Base-by-base conservation (phyloP, 2,797 vertebrate genomes). In the Gymnopithys bicolor region DNA sequence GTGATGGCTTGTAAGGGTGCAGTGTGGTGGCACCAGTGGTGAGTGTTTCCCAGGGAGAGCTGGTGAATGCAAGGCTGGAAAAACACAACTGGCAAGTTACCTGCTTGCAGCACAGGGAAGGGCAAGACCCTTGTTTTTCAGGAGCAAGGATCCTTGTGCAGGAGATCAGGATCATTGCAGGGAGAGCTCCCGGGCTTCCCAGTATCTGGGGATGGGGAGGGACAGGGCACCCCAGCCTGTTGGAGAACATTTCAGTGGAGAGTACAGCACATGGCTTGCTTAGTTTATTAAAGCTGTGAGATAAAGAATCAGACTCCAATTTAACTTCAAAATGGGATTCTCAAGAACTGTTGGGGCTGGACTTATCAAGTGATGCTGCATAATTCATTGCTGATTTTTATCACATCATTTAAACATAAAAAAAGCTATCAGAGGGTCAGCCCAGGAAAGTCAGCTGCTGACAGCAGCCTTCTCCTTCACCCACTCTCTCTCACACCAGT, bases 311-410 rank as follows among this genome's bases (percentile, higher is more conserved):
- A 84, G 75, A 32, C 81, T 78, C 52, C 52, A 66, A 89, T 92
- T 87, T 81, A 80, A 78, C 74, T 90, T 89, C 69, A 90, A 95
- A 91, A 89, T 84, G 32, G 76, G 46, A 86, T 95, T 88, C 92
- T 93, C 55, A 13, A 74, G 82, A 86, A 80, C 83, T 71, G 49
- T 59, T 86, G 48, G 86, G 71, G 75, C 56, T 92, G 90, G 66
- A 59, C 27, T 94, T 92, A 82, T 37, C 59, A 37, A 93, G 33
- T 32, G 76, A 83, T 94, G 81, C 75, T 85, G 90, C 92, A 85
- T 95, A 84, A 94, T 93, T 95, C 86, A 92, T 73, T 84, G 71
- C 92, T 76, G 92, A 95, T 91, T 95, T 89, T 97, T 97, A 95
- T 96, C 92, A 17, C 64, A 41, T 90, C 53, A 25, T 95, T 96